Conservation (phyloP, 2,113 vertebrate species). For the Albula glossodonta region DNA sequence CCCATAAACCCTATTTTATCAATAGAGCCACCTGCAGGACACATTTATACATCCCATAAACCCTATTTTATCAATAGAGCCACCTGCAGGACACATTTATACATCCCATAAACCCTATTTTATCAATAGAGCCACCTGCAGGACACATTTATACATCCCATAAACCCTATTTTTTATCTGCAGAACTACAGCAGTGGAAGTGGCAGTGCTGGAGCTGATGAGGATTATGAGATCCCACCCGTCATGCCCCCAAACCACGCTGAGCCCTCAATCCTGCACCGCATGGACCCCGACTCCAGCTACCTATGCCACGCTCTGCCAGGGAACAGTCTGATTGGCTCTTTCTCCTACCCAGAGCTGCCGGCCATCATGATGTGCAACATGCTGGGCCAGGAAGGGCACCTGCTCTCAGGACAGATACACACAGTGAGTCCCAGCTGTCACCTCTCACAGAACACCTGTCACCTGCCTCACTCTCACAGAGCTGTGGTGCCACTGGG, state of each 20-base stretch:
- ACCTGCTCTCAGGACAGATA: slow-evolving; percentile 92
- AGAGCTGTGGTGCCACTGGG: too few species aligned
- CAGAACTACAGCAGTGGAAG: slow-evolving; percentile 86
- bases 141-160: too few species aligned
- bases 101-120: too few species aligned
- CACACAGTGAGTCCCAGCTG: slow-evolving; percentile 84
- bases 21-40: too few species aligned
- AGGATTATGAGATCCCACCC: slow-evolving; percentile 98
- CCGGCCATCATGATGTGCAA: slow-evolving; percentile 98
- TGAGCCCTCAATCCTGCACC: slow-evolving; percentile 87
- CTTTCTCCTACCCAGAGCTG: slow-evolving; percentile 94
- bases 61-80: too few species aligned
- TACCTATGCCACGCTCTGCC: slow-evolving; percentile 94
- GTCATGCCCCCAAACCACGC: slow-evolving; percentile 97
- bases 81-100: too few species aligned
- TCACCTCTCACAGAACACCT: too few species aligned
- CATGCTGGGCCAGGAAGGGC: slow-evolving; percentile 94
- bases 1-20: too few species aligned
- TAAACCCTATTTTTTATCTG: slow-evolving; percentile 45
- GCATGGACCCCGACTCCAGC: slow-evolving; percentile 94
- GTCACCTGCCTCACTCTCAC: too few species aligned
- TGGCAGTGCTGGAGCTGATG: slow-evolving; percentile 64
- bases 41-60: too few species aligned
- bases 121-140: too few species aligned
- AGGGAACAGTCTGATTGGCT: slow-evolving; percentile 92